Evolutionary conservation across 2,888 invertebrate species (phyloP), one percentile per base, ranked within the genome.

Genomic region (Apotomis capreana): DNA sequence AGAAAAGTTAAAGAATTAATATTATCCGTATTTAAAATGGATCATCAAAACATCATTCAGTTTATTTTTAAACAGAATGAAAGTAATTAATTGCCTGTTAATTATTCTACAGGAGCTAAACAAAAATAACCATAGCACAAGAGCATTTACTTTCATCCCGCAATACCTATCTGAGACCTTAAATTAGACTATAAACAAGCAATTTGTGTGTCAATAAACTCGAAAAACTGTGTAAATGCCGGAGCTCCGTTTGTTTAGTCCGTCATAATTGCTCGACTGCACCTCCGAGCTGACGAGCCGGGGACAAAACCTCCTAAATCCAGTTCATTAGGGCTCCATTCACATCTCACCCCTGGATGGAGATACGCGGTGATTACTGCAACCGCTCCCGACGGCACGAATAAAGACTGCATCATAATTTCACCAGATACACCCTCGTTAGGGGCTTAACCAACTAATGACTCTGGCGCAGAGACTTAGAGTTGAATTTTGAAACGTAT

Each of bases 341-440:
- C 93, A 93, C 85, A 84, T 87, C 87, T 89, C 90, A 89, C 93
- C 92, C 93, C 91, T 91, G 92, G 91, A 89, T 92, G 91, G 91
- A 92, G 93, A 93, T 91, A 92, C 92, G 91, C 92, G 92, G 92
- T 93, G 93, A 93, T 93, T 93, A 93, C 92, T 92, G 92, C 92
- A 92, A 92, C 92, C 92, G 92, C 92, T 92, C 92, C 92, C 92
- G 91, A 91, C 92, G 92, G 92, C 91, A 92, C 93, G 89, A 91
- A 92, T 93, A 93, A 92, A 92, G 92, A 92, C 92, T 92, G 93
- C 92, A 93, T 93, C 93, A 92, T 93, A 93, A 93, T 93, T 93
- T 91, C 90, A 92, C 91, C 91, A 91, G 92, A 92, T 89, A 91
- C 89, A 90, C 90, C 90, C 91, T 87, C 82, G 81, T 79, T 72